phyloP scores from a whole-genome alignment of 2,113 vertebrate genomes.

The Catharus bicknelli region DNA sequence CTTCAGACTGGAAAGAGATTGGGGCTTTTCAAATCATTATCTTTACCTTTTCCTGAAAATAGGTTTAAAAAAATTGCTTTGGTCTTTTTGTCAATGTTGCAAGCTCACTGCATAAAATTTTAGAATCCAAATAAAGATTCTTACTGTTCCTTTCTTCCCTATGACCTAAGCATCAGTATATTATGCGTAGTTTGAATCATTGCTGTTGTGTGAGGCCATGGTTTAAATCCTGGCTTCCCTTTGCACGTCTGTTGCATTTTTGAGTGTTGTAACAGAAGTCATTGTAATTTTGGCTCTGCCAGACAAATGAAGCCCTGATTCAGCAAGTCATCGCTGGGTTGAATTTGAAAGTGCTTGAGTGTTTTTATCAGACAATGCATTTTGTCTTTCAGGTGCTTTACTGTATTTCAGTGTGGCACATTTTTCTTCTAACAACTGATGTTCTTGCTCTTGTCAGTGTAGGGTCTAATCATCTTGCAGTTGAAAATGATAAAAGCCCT shows the following conservation, averaged over 20 bases:
- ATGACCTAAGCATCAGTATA: not conserved
- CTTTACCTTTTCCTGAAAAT: not conserved
- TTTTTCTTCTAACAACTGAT: slow-evolving; percentile 46
- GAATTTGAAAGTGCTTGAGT: slow-evolving; percentile 40
- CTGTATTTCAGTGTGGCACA: slow-evolving; percentile 3
- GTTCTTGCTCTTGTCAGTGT: slow-evolving; percentile 42
- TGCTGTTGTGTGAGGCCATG: not conserved
- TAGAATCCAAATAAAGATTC: not conserved
- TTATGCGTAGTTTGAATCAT: not conserved
- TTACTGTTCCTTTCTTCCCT: not conserved
- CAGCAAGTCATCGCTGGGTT: not conserved
- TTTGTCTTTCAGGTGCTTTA: slow-evolving; percentile 25
- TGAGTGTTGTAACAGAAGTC: not conserved
- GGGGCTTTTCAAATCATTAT: not conserved
- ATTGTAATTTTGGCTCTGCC: not conserved
- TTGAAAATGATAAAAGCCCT: slow-evolving; percentile 49
- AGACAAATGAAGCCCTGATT: slow-evolving; percentile 30
- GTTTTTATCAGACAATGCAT: slow-evolving; percentile 21
- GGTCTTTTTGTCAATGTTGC: not conserved
- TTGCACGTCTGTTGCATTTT: not conserved
- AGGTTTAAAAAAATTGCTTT: not conserved
- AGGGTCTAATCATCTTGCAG: slow-evolving; percentile 51
- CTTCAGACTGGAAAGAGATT: not conserved
- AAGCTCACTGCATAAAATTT: not conserved
- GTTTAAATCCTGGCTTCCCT: not conserved